Evolutionary conservation across 2,113 vertebrate genomes (phyloP), one percentile per base, ranked within the genome.

Genomic region (Microcebus murinus): DNA sequence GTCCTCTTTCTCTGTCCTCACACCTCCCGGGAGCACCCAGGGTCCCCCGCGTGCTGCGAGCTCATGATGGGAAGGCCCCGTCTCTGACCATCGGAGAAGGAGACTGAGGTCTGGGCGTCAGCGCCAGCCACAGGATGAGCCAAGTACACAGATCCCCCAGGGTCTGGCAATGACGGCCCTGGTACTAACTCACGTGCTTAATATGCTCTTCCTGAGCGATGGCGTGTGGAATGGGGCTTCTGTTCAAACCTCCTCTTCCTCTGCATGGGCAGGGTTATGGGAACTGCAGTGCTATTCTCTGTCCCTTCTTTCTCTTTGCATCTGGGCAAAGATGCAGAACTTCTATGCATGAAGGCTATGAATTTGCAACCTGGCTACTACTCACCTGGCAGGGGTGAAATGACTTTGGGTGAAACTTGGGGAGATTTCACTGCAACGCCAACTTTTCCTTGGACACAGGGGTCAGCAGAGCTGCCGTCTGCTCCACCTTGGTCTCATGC

Each of bases 11-110:
- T 57, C 70, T 36, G 63, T 42, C 21, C 39, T 57, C 4, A 48
- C 52, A 4, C 20, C n/a, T 67, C 65, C 71, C 4, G 55, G 45
- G 15, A 42, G 45, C 63, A 34, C 2, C 23, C 34, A 15, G 39
- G 68, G 52, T 29, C 31, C 61, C 42, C 5, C 0, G 36, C 0
- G 0, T 5, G 6, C 61, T 79, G 42, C 42, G 1, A 4, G 20
- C 36, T 83, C 63, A 8, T 17, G 18, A 39, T 6, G 8, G 48
- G 48, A 74, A 71, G 85, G 55, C 8, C n/a, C 34, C 2, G 6
- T 20, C 77, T 79, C 63, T 84, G 45, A 42, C 63, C 4, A 18
- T 67, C 8, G 18, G 36, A 29, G 74, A 25, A 59, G 50, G 42
- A 45, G 6, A 34, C 42, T 34, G 76, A 59, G 63, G 48, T 31